phyloP scores from a whole-genome alignment of 2,113 vertebrate genomes.

The Onychorhynchus coronatus region DNA sequence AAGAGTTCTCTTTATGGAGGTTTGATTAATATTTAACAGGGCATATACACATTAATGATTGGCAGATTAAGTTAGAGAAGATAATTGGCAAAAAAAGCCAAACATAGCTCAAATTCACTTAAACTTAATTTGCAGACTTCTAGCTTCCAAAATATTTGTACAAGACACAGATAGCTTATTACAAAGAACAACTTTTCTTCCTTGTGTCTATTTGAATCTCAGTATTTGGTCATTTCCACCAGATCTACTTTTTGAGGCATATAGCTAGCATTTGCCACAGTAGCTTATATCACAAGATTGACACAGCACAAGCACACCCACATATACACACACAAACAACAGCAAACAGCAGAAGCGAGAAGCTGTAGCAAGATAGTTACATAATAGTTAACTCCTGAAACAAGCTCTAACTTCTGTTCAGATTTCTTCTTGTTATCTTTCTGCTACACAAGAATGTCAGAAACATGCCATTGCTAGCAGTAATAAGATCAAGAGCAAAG shows the following conservation, averaged over 20 bases:
- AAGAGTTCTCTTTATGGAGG: neutral
- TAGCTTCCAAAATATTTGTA: neutral
- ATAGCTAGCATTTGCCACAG: neutral
- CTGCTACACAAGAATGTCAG: neutral
- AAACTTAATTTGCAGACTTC: neutral
- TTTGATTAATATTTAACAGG: neutral
- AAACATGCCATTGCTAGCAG: neutral
- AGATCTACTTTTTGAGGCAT: neutral
- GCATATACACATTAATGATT: neutral
- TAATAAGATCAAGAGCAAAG: neutral
- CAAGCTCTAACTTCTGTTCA: neutral
- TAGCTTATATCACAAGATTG: neutral
- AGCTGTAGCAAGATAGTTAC: neutral
- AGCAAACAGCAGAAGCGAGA: conserved; percentile 30
- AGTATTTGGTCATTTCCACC: neutral
- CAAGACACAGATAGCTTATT: neutral
- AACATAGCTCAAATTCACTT: neutral
- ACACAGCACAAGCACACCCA: neutral
- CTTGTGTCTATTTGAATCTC: neutral
- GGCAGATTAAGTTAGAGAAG: neutral
- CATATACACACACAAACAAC: neutral
- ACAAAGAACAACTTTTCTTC: neutral
- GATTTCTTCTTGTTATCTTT: neutral
- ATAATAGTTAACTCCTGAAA: neutral
- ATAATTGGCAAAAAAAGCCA: neutral